Conservation (phyloP, 35 echinoderm and acorn worm genomes). For the Heliocidaris erythrogramma region DNA sequence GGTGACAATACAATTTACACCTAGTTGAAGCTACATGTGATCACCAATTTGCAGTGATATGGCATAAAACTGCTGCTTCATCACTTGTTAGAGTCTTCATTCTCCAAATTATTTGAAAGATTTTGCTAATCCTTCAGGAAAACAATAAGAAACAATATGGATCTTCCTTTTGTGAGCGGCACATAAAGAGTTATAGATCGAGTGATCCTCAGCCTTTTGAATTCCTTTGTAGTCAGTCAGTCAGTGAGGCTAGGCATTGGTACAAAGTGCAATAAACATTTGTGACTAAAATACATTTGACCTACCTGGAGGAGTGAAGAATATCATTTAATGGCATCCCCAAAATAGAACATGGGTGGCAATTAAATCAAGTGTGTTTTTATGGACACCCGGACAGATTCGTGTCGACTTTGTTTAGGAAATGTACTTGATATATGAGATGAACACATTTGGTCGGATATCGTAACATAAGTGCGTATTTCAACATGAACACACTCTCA, state of each 20-base stretch:
- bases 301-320: background rate
- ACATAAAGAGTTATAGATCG: background rate
- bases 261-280: background rate
- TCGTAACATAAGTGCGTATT: too few species aligned
- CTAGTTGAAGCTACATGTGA: too few species aligned
- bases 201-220: background rate
- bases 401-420: background rate
- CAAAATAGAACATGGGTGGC: background rate
- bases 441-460: too few species aligned
- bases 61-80: background rate
- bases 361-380: background rate
- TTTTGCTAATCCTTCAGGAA: background rate
- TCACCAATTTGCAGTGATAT: too few species aligned
- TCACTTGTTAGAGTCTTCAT: background rate
- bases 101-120: background rate
- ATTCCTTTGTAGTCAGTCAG: background rate
- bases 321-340: background rate
- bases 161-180: background rate
- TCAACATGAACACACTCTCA: background rate
- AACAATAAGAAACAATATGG: background rate
- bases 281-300: background rate
- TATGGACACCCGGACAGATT: background rate
- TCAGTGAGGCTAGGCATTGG: background rate
- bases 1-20: too few species aligned
- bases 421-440: background rate